A percentile compares a stretch with the other conserved stretches of the same genome.
Evolutionary conservation across 1,140 invertebrate genomes (phyloP).

Genomic region (Octopus bimaculoides): DNA sequence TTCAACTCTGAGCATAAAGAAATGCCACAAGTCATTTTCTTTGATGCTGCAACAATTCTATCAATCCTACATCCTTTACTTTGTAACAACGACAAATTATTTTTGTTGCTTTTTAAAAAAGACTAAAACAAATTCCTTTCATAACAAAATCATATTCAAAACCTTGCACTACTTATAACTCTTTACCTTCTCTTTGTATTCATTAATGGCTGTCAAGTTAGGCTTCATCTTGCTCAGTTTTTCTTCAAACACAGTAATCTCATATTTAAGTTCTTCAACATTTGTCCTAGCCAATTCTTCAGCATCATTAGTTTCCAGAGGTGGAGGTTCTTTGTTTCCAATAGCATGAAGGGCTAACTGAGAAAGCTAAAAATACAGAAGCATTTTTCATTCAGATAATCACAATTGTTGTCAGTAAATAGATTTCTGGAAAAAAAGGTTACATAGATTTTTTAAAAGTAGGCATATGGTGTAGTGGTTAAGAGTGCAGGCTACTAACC

Average conservation of each 20-base stretch:
- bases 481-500: too few relatives aligned
- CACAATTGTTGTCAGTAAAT: neutral
- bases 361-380: constrained; percentile 57
- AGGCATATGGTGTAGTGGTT: too few relatives aligned
- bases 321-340: constrained; percentile 39
- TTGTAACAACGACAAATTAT: too few relatives aligned
- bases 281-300: constrained; percentile 71
- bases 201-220: constrained; percentile 76
- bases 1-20: too few relatives aligned
- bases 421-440: neutral
- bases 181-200: constrained; percentile 66
- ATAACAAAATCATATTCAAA: neutral
- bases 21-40: too few relatives aligned
- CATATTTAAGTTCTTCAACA: constrained; percentile 65
- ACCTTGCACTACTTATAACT: neutral
- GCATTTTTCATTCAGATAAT: neutral
- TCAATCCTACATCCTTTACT: too few relatives aligned
- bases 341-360: constrained; percentile 67
- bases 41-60: too few relatives aligned
- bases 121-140: neutral
- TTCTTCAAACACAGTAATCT: constrained; percentile 68
- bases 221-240: constrained; percentile 71
- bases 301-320: constrained; percentile 63
- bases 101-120: neutral
- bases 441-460: neutral